Evolutionary conservation across 2,113 vertebrate genomes (phyloP), one percentile per base, ranked within the genome.

Genomic region (Triplophysa rosa): DNA sequence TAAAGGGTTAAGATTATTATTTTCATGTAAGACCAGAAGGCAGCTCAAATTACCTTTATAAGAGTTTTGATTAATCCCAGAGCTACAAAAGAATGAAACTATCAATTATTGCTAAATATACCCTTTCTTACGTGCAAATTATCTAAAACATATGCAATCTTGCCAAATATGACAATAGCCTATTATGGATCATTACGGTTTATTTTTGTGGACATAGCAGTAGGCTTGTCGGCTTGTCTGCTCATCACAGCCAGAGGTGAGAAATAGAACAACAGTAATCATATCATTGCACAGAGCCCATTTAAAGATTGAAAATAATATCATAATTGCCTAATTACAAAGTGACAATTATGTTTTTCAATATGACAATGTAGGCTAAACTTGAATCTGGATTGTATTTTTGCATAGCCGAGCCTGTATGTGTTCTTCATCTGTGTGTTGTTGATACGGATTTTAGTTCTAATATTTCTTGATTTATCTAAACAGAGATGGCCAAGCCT

Each of bases 401-500:
- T 70, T 4, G 67, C 42, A 52, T 47, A 58, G 23, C 21, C 14
- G 49, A 76, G 9, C 11, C 10, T 24, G 71, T 21, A 68, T 23
- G n/a, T 71, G 69, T 17, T 29, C 40, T 68, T 54, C 13, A 1
- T 37, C n/a, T 21, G 17, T 79, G 85, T 84, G 58, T 45, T 26
- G 56, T 16, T 62, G 59, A 84, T 80, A 74, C 73, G 58, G 26
- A 80, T 82, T 10, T 73, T 65, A 82, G 82, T 68, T 82, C 77
- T 65, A 63, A 84, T 87, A 58, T 78, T 84, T 84, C 59, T 72
- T 24, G 81, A 84, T 84, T 67, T 64, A 86, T 82, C 73, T 52
- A 14, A 52, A 73, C 73, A 74, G 77, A 29, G 64, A 87, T 78
- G 83, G 85, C 79, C 87, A 83, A 77, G 82, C 86, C 87, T 89